phyloP scores from a whole-genome alignment of 2,113 vertebrate genomes.

The Aviceda subcristata region DNA sequence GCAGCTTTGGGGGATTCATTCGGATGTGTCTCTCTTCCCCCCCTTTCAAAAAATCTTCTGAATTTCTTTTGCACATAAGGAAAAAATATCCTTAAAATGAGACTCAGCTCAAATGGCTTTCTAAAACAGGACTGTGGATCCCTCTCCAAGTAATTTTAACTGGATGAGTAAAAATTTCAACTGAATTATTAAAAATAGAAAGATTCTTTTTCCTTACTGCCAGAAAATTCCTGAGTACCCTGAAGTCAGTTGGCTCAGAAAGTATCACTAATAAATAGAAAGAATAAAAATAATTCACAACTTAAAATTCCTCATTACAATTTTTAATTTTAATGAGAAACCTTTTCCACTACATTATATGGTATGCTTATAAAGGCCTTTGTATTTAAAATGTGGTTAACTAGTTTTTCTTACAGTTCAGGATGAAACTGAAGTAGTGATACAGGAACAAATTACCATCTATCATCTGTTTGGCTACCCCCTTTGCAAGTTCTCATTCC shows the following conservation, averaged over 20 bases:
- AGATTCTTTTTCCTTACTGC: constrained; percentile 6
- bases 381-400: not conserved
- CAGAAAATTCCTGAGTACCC: constrained; percentile 13
- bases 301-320: not conserved
- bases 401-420: not conserved
- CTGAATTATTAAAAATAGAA: constrained; percentile 56
- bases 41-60: not conserved
- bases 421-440: not conserved
- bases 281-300: constrained; percentile 9
- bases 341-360: not conserved
- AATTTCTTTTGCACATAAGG: not conserved
- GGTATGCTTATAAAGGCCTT: not conserved
- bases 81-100: constrained; percentile 9
- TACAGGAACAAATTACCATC: not conserved
- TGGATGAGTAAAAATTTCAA: constrained; percentile 34
- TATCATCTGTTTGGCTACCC: not conserved
- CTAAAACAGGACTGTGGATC: constrained; percentile 6
- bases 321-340: not conserved
- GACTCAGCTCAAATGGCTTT: not conserved
- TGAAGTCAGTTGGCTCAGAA: constrained; percentile 1
- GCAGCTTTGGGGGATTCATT: not conserved
- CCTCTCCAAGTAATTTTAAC: constrained; percentile 24
- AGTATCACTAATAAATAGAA: not conserved
- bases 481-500: not conserved
- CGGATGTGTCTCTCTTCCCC: rapidly evolving